Conservation (phyloP, 53 echinoderm and acorn worm genomes). For the Henricia sp. region DNA sequence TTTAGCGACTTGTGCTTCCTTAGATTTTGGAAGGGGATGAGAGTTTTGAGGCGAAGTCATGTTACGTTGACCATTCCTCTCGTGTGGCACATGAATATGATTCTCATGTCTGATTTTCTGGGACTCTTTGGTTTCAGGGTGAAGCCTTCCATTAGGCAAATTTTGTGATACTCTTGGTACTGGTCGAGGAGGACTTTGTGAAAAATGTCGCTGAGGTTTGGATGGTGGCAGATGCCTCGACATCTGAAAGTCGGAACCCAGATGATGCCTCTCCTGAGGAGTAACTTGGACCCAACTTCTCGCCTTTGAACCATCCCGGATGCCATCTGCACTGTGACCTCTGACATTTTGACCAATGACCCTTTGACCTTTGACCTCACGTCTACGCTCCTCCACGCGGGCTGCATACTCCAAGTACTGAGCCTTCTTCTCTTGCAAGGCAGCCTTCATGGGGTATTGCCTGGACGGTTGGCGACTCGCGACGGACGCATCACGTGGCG, state of each 20-base stretch:
- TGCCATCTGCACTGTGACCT: background rate
- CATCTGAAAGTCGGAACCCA: background rate
- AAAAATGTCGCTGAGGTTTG: constrained; percentile 42
- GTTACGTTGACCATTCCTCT: background rate
- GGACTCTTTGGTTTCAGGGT: background rate
- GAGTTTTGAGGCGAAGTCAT: too few relatives aligned
- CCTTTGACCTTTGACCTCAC: too few relatives aligned
- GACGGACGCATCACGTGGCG: constrained; percentile 12
- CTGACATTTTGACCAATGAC: background rate
- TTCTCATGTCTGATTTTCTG: background rate
- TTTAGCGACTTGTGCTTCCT: background rate
- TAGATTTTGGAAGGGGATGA: background rate
- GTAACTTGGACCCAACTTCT: background rate
- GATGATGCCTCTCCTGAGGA: constrained; percentile 25
- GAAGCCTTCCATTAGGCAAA: background rate
- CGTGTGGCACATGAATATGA: background rate
- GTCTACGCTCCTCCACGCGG: constrained; percentile 14
- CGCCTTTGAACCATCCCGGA: background rate
- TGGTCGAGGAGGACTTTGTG: constrained; percentile 36
- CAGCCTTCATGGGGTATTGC: background rate
- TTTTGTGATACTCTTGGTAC: background rate
- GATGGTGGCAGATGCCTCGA: background rate
- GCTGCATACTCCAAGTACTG: constrained; percentile 48
- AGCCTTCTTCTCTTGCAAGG: constrained; percentile 25
- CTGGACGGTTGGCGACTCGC: constrained; percentile 1